A percentile compares a stretch with the other conserved stretches of the same genome.
phyloP scores from a whole-genome alignment of 2,888 invertebrate genomes.

The Barypeithes pellucidus region DNA sequence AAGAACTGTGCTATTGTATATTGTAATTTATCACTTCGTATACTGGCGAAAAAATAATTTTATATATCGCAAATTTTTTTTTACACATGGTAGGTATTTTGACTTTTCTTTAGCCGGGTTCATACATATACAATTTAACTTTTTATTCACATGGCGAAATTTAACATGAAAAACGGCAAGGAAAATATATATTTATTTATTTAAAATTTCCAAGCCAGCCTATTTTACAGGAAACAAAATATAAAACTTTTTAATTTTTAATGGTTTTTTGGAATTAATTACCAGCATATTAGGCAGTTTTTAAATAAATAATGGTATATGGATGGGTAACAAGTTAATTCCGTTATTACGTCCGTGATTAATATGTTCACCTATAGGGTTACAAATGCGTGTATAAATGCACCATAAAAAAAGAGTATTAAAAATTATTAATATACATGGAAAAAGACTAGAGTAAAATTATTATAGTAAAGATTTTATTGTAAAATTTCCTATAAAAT shows the following conservation, averaged over 20 bases:
- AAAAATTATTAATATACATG: no score
- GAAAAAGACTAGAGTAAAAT: no score
- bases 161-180: conserved; percentile 4
- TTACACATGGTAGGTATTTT: neutral
- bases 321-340: neutral
- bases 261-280: neutral
- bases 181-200: neutral
- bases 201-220: neutral
- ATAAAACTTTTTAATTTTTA: neutral
- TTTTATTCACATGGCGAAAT: neutral
- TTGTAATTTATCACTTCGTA: no score
- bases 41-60: no score
- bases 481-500: no score
- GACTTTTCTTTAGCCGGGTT: neutral
- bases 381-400: no score
- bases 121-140: neutral
- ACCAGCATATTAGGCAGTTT: neutral
- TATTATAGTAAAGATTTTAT: no score
- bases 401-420: no score
- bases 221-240: conserved; percentile 2
- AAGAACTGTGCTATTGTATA: no score
- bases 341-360: neutral
- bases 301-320: neutral
- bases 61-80: neutral
- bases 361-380: no score